Conservation (phyloP, 1,140 invertebrate genomes). For the Stegodyphus mimosarum region DNA sequence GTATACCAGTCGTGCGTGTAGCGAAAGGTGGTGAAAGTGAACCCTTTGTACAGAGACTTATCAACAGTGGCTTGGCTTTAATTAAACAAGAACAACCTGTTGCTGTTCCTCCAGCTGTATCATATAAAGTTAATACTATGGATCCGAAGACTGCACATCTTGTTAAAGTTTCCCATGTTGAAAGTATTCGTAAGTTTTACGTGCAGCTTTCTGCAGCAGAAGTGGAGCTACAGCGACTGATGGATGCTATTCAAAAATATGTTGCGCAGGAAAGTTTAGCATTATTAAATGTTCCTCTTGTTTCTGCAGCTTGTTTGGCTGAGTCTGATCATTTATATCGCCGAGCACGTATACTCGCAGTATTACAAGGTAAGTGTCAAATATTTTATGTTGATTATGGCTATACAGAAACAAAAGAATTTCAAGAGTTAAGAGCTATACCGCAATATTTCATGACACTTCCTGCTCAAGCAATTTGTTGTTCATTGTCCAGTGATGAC, state of each 20-base stretch:
- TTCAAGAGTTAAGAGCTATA: conserved; percentile 66
- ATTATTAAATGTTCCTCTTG: neutral
- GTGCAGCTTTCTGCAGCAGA: conserved; percentile 34
- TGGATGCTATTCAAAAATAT: conserved; percentile 29
- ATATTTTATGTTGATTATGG: conserved; percentile 83
- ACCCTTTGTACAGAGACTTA: conserved; percentile 47
- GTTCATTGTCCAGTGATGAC: conserved; percentile 72
- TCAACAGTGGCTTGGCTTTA: conserved; percentile 28
- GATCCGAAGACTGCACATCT: conserved; percentile 31
- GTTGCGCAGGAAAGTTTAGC: conserved; percentile 5
- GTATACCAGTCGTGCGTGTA: conserved; percentile 22
- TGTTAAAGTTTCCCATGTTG: conserved; percentile 22
- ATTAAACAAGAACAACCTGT: neutral
- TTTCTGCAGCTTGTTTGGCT: conserved; percentile 24
- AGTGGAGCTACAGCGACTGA: conserved; percentile 34
- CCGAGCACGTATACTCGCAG: neutral
- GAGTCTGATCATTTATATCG: neutral
- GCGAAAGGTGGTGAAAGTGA: conserved; percentile 28
- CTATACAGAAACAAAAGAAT: conserved; percentile 74
- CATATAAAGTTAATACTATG: conserved; percentile 26
- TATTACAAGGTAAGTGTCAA: conserved; percentile 62
- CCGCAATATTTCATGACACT: conserved; percentile 74
- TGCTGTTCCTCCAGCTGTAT: neutral
- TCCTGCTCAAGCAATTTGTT: conserved; percentile 80
- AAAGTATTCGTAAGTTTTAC: conserved; percentile 30